Conservation (phyloP, 2,113 vertebrate genomes). For the Chamaetylas fuelleborni region DNA sequence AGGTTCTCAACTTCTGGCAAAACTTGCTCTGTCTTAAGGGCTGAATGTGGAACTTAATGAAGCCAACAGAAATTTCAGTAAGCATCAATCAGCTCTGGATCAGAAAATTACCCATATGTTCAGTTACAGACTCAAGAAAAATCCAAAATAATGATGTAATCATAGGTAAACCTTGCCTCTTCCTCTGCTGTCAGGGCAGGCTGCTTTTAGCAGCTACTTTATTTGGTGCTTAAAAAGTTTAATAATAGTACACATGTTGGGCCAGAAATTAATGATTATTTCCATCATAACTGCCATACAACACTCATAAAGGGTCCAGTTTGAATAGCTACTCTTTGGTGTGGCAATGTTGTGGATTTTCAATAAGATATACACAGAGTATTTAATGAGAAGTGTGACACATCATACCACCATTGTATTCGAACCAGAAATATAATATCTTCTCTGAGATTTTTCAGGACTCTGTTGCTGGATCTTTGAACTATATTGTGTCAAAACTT, state of each 20-base stretch:
- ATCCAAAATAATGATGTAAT: not conserved
- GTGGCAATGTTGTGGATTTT: not conserved
- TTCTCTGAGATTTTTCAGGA: conserved; percentile 25
- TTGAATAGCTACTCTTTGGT: not conserved
- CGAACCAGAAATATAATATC: not conserved
- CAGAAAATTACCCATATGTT: not conserved
- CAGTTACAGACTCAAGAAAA: not conserved
- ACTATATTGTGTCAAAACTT: not conserved
- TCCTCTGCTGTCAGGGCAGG: not conserved
- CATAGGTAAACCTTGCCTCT: not conserved
- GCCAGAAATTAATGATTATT: not conserved
- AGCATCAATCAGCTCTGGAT: not conserved
- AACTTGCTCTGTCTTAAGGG: not conserved
- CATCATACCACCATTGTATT: not conserved
- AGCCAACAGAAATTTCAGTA: not conserved
- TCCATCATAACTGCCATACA: not conserved
- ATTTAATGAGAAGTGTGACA: not conserved
- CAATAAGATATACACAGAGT: not conserved
- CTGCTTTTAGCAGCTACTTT: not conserved
- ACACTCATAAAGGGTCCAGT: not conserved
- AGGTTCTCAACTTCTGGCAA: not conserved
- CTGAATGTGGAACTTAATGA: not conserved
- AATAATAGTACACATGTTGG: not conserved
- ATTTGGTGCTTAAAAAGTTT: not conserved
- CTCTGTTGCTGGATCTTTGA: not conserved